These are phyloP conservation scores for Plectrocnemia conspersa DNA, from an alignment of 1,140 invertebrate species.

Conservation along the genomic window DNA sequence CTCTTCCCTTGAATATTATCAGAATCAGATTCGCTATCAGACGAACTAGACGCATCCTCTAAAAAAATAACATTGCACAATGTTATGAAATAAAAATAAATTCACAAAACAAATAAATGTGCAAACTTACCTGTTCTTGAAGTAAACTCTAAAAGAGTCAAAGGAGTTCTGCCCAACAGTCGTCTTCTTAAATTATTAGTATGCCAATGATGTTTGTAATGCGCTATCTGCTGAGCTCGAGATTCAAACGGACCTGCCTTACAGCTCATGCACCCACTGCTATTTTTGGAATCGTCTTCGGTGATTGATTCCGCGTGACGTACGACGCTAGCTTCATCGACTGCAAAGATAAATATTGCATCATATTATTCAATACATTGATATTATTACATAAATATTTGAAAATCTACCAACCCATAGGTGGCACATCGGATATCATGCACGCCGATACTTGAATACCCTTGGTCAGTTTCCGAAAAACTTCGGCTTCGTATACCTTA, in stretches of 20 bases:
- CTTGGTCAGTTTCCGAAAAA: conserved; percentile 51
- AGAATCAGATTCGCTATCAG: conserved; percentile 64
- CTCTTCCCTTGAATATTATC: conserved; percentile 46
- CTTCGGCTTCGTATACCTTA: conserved; percentile 53
- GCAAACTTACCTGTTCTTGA: conserved; percentile 41
- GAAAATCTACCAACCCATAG: conserved; percentile 42
- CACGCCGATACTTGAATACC: conserved; percentile 58
- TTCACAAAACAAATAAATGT: background rate
- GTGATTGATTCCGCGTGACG: conserved; percentile 43
- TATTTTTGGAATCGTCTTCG: conserved; percentile 39
- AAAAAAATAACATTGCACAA: conserved; percentile 2
- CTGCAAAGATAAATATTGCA: conserved; percentile 23
- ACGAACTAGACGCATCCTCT: conserved; percentile 74
- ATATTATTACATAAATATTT: background rate
- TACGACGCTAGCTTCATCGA: conserved; percentile 47
- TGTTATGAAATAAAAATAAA: conserved; percentile 1
- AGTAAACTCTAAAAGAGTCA: conserved; percentile 43
- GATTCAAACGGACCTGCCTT: conserved; percentile 48
- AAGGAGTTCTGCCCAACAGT: conserved; percentile 44
- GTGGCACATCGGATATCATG: conserved; percentile 54
- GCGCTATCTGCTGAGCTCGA: conserved; percentile 44
- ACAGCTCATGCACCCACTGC: conserved; percentile 44
- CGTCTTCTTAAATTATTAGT: conserved; percentile 48
- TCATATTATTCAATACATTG: conserved; percentile 7
- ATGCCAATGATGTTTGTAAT: conserved; percentile 51